Percentiles rank a stretch among this genome's conserved stretches.
These are phyloP conservation scores for Lordiphosa stackelbergi DNA, from an alignment of 1,140 invertebrate genomes.

Conservation along the genomic window DNA sequence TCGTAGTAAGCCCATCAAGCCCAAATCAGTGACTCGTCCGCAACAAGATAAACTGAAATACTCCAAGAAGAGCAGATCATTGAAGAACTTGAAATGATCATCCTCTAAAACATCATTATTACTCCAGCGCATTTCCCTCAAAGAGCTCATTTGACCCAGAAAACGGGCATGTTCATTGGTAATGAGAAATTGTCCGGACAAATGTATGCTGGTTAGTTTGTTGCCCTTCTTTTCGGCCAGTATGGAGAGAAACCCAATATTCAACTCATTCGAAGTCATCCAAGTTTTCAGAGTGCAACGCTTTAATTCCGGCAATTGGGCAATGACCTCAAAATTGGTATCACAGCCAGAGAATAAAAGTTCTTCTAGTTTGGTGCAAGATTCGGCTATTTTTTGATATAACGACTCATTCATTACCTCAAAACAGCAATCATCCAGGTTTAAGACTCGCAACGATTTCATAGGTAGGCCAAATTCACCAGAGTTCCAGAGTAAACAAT, in stretches of 20 bases:
- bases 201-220: conserved; percentile 39
- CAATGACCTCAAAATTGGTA: conserved; percentile 54
- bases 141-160: conserved; percentile 39
- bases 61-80: conserved; percentile 30
- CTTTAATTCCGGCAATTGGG: conserved; percentile 47
- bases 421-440: conserved; percentile 61
- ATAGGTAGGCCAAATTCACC: conserved; percentile 53
- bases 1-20: conserved; percentile 39
- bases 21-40: conserved; percentile 36
- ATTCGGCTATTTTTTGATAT: conserved; percentile 56
- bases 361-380: conserved; percentile 45
- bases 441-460: conserved; percentile 17
- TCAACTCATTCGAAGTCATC: conserved; percentile 57
- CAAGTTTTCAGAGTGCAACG: conserved; percentile 54
- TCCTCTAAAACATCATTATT: conserved; percentile 58
- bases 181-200: conserved; percentile 47
- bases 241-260: conserved; percentile 37
- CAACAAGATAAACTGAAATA: conserved; percentile 31
- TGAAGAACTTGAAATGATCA: conserved; percentile 56
- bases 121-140: conserved; percentile 39
- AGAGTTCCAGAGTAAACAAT: conserved; percentile 61
- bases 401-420: conserved; percentile 61
- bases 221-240: conserved; percentile 42
- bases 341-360: conserved; percentile 55
- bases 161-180: conserved; percentile 48